A percentile compares a stretch with the other conserved stretches of the same genome.
These are phyloP conservation scores for Morone chrysops DNA, from an alignment of 2,113 vertebrate genomes.

Conservation along the genomic window DNA sequence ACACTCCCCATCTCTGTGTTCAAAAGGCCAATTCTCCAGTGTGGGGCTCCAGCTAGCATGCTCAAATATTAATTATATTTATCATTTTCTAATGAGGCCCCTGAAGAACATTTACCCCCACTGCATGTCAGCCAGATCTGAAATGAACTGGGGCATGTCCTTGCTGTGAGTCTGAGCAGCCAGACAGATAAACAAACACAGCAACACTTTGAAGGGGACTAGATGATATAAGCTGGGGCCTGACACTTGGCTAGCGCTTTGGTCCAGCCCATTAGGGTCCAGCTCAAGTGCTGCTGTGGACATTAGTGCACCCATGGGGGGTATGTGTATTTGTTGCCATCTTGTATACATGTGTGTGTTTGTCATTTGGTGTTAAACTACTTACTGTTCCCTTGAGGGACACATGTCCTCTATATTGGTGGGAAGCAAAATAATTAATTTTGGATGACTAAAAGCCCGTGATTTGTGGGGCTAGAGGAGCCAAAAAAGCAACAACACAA, in stretches of 20 bases:
- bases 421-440: conserved; percentile 68
- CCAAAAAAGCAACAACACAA: conserved; percentile 49
- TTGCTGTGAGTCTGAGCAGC: conserved; percentile 67
- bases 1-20: conserved; percentile 69
- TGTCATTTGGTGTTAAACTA: conserved; percentile 57
- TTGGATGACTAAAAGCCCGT: conserved; percentile 66
- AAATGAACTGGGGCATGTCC: conserved; percentile 70
- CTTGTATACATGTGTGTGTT: conserved; percentile 59
- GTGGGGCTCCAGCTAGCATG: conserved; percentile 67
- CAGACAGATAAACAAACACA: conserved; percentile 76
- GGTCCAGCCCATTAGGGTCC: conserved; percentile 70
- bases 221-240: conserved; percentile 47
- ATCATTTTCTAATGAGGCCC: conserved; percentile 86
- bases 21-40: conserved; percentile 81
- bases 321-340: conserved; percentile 66
- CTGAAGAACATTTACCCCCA: conserved; percentile 84
- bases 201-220: conserved; percentile 69
- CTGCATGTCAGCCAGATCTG: conserved; percentile 75
- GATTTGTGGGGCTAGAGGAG: conserved; percentile 57
- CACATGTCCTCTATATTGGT: conserved; percentile 58
- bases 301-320: conserved; percentile 67
- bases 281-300: conserved; percentile 74
- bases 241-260: conserved; percentile 69
- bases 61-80: conserved; percentile 89
- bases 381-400: conserved; percentile 67